These are phyloP conservation scores for Tetranychus truncatus DNA, from an alignment of 2,888 invertebrate species.

Conservation along the genomic window DNA sequence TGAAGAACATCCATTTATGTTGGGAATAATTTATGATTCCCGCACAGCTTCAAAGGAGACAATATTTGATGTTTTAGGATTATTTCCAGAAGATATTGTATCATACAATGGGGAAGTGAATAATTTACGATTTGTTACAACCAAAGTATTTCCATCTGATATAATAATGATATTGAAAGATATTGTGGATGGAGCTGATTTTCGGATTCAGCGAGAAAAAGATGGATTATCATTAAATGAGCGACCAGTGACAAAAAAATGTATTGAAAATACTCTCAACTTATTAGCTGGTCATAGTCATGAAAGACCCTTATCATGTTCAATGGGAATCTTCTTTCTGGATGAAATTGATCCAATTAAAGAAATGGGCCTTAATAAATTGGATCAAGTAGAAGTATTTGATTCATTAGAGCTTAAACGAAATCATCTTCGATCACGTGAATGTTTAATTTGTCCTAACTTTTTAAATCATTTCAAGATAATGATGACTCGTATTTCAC, in stretches of 20 bases:
- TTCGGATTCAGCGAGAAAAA: background rate
- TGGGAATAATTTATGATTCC: background rate
- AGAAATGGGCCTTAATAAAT: constrained; percentile 10
- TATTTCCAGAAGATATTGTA: background rate
- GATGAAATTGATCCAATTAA: constrained; percentile 10
- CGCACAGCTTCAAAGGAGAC: background rate
- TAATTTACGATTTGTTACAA: background rate
- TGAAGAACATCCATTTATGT: background rate
- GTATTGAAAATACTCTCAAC: background rate
- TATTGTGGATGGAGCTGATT: background rate
- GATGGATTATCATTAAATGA: background rate
- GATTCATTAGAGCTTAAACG: background rate
- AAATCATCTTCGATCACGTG: background rate
- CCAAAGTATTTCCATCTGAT: background rate
- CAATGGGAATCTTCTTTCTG: background rate
- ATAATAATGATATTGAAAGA: background rate
- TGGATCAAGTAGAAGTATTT: background rate
- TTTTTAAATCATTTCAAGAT: constrained; percentile 15
- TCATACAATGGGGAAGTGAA: background rate
- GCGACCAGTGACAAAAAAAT: background rate
- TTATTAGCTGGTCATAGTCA: background rate
- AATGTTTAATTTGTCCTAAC: constrained; percentile 15
- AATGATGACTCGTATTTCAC: background rate
- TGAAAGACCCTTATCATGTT: background rate
- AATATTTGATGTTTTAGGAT: background rate